Conservation (phyloP, 2,888 invertebrate species). For the Drosophila birchii region DNA sequence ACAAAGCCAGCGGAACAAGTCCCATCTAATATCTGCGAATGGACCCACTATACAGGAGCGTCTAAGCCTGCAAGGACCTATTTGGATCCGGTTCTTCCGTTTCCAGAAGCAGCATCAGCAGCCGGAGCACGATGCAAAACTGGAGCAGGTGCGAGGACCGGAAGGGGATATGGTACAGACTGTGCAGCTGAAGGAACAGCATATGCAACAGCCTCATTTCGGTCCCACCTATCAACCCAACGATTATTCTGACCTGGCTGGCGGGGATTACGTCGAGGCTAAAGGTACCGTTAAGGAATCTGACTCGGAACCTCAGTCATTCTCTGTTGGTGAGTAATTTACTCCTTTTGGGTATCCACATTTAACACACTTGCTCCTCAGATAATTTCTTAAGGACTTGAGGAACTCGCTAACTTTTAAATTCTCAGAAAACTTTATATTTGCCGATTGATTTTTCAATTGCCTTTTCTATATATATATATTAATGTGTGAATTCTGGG, state of each 20-base stretch:
- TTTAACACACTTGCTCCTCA: not conserved
- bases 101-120: not conserved
- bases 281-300: not conserved
- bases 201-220: not conserved
- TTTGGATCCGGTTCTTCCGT: not conserved
- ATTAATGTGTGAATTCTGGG: constrained; percentile 11
- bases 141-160: not conserved
- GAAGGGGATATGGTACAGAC: not conserved
- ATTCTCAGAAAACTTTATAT: constrained; percentile 28
- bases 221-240: constrained; percentile 5
- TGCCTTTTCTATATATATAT: constrained; percentile 9
- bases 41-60: not conserved
- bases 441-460: constrained; percentile 35
- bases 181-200: not conserved
- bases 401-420: not conserved
- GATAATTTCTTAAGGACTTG: not conserved
- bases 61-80: not conserved
- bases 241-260: not conserved
- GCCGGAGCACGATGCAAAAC: not conserved
- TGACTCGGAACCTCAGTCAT: not conserved
- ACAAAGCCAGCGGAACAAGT: not conserved
- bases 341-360: not conserved
- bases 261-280: not conserved
- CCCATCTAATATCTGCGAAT: not conserved
- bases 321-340: not conserved